Base-by-base conservation (phyloP, 30 jellyfish, hydroid and myxozoan species). In the Haliclystus octoradiatus region DNA sequence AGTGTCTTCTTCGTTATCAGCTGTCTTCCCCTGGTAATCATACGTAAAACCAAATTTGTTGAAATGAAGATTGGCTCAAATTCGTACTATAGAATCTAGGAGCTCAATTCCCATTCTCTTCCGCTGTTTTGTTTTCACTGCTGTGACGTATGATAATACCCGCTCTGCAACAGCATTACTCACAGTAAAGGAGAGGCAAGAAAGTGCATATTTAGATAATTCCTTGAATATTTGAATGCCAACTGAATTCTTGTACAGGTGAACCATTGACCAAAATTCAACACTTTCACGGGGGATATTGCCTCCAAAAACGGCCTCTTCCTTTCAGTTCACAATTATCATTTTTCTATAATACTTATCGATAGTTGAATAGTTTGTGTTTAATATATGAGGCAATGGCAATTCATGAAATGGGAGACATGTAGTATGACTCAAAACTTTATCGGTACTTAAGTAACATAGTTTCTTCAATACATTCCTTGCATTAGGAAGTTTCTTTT, bases 81-180 rank as follows among this genome's bases (percentile, higher is more conserved):
- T 52, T 2, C 73, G 72, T 26, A 71, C 73, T 28, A 50, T 50
- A 64, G 86, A 74, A 66, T 62, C 73, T 50, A 73, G 52, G 53
- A 75, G 27, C 28, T 66, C 76, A 50, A 75, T 26, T 24, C 86
- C 86, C 86, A 63, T 75, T 75, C 86, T 28, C 65, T 75, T 75
- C 28, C 78, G 64, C 26, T 22, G 31, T 62, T 75, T 75, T 49
- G 86, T 75, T 60, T 75, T 75, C 62, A 75, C 79, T 3, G 80
- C 80, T 3, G 63, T 75, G 26, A 35, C 86, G 2, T 75, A 19
- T 49, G 86, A 65, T 51, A 75, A 75, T 15, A 65, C 40, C 15
- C 86, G 33, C 79, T 75, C 86, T 14, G 63, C 78, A 9, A 75
- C 86, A 47, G 86, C 71, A 50, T 75, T 75, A 72, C 86, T 75